Conservation (phyloP, 2,888 invertebrate genomes). For the Drosophila subquinaria region DNA sequence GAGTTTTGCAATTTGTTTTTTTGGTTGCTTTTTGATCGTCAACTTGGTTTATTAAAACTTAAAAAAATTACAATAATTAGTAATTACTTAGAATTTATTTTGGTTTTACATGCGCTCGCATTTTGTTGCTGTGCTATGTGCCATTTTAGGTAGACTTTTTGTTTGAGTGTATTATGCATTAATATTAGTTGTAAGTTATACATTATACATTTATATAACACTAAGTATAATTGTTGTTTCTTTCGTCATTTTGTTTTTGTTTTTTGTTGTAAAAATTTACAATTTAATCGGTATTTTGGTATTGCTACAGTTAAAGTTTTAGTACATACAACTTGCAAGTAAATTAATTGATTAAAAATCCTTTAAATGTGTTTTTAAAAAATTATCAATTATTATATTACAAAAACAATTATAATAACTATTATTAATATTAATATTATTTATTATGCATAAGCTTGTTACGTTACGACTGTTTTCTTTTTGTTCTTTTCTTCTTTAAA, state of each 20-base stretch:
- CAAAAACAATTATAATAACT: constrained; percentile 66
- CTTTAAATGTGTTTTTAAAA: constrained; percentile 32
- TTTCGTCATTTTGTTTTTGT: constrained; percentile 10
- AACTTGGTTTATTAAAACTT: constrained; percentile 81
- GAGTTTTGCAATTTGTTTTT: constrained; percentile 42
- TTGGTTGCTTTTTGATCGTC: constrained; percentile 75
- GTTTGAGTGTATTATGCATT: constrained; percentile 75
- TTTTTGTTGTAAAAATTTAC: constrained; percentile 65
- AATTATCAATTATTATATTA: constrained; percentile 60
- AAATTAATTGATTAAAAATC: constrained; percentile 58
- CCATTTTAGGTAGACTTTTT: constrained; percentile 75
- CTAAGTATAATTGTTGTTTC: constrained; percentile 49
- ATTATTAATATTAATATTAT: constrained; percentile 54
- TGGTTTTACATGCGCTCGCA: constrained; percentile 83
- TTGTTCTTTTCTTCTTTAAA: constrained; percentile 46
- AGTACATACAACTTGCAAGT: constrained; percentile 74
- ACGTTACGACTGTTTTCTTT: constrained; percentile 45
- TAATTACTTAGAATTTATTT: constrained; percentile 73
- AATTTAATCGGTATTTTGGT: constrained; percentile 63
- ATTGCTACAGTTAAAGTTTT: constrained; percentile 71
- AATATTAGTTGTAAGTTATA: constrained; percentile 64
- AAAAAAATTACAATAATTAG: constrained; percentile 72
- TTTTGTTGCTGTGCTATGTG: constrained; percentile 74
- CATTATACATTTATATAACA: constrained; percentile 73
- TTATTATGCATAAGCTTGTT: constrained; percentile 56